Percentiles rank a stretch among this genome's conserved stretches.
These are phyloP conservation scores for Acanthosepion pharaonis DNA, from an alignment of 2,888 invertebrate species.

Conservation along the genomic window DNA sequence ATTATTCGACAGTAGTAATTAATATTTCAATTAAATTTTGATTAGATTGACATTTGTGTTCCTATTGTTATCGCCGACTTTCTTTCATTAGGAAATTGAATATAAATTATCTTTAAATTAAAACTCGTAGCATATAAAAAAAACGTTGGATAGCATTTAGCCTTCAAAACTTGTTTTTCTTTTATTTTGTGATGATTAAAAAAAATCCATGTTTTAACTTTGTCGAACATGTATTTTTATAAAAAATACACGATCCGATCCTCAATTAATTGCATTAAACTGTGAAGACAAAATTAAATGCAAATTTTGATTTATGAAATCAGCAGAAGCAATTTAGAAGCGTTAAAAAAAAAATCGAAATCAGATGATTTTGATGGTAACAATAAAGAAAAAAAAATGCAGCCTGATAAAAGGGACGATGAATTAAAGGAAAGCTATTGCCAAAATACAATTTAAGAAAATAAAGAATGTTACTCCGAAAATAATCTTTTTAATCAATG, in stretches of 20 bases:
- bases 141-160: background rate
- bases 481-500: background rate
- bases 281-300: background rate
- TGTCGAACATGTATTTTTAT: background rate
- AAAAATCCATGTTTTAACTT: background rate
- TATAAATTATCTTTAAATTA: too few species aligned
- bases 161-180: background rate
- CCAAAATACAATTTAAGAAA: background rate
- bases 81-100: too few species aligned
- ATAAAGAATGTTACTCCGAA: background rate
- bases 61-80: too few species aligned
- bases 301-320: background rate
- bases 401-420: background rate
- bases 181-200: background rate
- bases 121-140: too few species aligned
- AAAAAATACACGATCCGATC: background rate
- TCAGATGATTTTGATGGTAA: background rate
- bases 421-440: background rate
- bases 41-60: too few species aligned
- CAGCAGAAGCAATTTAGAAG: background rate
- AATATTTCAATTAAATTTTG: too few species aligned
- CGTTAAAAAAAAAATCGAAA: background rate
- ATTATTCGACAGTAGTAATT: background rate
- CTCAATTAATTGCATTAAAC: background rate
- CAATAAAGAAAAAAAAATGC: background rate